Conservation (phyloP, 1,140 invertebrate species). For the Drosophila nigromelanica region DNA sequence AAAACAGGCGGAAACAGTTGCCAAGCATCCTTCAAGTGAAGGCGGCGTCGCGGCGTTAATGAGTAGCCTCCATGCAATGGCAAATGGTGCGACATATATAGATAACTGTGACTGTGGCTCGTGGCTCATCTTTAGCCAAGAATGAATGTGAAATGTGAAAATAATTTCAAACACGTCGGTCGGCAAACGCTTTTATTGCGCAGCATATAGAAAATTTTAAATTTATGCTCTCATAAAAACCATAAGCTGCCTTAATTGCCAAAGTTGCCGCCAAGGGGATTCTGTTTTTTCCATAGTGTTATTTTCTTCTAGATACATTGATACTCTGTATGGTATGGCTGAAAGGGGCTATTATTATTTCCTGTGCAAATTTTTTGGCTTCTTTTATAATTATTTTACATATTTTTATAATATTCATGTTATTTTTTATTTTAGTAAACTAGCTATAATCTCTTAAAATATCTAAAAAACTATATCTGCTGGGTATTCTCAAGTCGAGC, state of each 20-base stretch:
- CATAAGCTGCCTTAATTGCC: slow-evolving; percentile 80
- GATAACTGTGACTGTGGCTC: background rate
- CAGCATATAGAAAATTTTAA: slow-evolving; percentile 72
- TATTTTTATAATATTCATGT: background rate
- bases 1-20: slow-evolving; percentile 57
- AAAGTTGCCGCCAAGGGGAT: slow-evolving; percentile 60
- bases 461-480: background rate
- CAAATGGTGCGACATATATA: slow-evolving; percentile 37
- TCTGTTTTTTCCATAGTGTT: slow-evolving; percentile 33
- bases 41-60: slow-evolving; percentile 59
- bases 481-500: background rate
- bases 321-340: too few species aligned
- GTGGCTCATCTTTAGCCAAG: slow-evolving; percentile 8
- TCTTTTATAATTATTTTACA: too few species aligned
- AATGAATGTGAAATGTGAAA: slow-evolving; percentile 45
- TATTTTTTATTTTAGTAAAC: background rate
- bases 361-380: too few species aligned
- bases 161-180: slow-evolving; percentile 59
- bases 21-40: slow-evolving; percentile 68
- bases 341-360: background rate
- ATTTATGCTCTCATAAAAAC: slow-evolving; percentile 82
- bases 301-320: too few species aligned
- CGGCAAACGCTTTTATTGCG: slow-evolving; percentile 61
- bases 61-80: slow-evolving; percentile 47
- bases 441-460: too few species aligned